phyloP scores from a whole-genome alignment of 2,888 invertebrate species.

The Polydrusus cervinus region DNA sequence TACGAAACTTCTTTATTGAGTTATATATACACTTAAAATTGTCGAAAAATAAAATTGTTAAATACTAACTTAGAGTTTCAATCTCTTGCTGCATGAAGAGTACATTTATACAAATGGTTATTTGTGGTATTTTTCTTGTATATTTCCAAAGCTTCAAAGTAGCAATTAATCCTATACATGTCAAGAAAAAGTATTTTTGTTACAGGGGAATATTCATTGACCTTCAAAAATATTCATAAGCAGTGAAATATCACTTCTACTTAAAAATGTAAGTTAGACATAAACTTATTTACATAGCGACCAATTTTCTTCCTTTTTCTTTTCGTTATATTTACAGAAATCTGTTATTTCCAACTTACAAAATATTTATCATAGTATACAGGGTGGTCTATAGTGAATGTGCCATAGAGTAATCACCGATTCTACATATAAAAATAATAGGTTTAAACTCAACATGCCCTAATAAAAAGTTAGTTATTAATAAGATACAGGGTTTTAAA shows the following conservation, averaged over 20 bases:
- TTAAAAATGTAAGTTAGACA: background rate
- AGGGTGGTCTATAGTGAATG: too few species aligned
- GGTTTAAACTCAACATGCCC: too few species aligned
- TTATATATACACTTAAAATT: background rate
- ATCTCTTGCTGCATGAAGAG: background rate
- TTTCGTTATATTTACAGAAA: too few species aligned
- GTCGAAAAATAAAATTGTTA: constrained; percentile 1
- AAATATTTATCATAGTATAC: too few species aligned
- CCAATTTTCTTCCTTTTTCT: too few species aligned
- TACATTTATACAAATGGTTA: too few species aligned
- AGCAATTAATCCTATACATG: constrained; percentile 9
- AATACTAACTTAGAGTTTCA: background rate
- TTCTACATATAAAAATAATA: too few species aligned
- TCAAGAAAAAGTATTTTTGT: background rate
- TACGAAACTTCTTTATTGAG: background rate
- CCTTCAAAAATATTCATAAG: background rate
- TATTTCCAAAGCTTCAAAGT: background rate
- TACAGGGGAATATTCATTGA: background rate
- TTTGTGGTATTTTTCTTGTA: background rate
- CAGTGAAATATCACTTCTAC: background rate
- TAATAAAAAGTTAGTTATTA: too few species aligned
- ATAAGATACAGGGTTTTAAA: too few species aligned
- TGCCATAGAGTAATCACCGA: too few species aligned
- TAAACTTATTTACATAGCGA: too few species aligned
- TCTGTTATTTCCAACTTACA: too few species aligned